phyloP scores from a whole-genome alignment of 2,888 invertebrate species.

The Nomada hirtipes region DNA sequence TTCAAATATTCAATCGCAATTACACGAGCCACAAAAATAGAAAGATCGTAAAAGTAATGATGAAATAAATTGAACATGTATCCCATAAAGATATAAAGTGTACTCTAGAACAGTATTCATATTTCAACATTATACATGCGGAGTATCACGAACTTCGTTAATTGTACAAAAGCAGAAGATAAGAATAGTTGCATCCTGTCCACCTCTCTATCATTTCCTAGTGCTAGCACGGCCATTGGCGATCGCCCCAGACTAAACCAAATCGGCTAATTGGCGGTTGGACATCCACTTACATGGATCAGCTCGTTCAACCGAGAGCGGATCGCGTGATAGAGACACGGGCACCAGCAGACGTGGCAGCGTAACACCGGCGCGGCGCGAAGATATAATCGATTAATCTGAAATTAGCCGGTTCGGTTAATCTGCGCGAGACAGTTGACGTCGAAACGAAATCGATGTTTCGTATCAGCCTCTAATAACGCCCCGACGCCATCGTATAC shows the following conservation, averaged over 20 bases:
- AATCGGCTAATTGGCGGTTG: slow-evolving; percentile 32
- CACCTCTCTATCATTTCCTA: not conserved
- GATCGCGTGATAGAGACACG: slow-evolving; percentile 6
- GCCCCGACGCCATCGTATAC: not conserved
- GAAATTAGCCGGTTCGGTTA: slow-evolving; percentile 51
- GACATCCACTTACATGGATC: slow-evolving; percentile 40
- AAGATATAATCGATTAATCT: slow-evolving; percentile 52
- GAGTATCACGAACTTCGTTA: not conserved
- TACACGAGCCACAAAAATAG: no score
- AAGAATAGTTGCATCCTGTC: not conserved
- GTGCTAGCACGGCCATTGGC: not conserved
- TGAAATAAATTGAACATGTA: no score
- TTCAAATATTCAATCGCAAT: no score
- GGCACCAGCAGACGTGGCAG: slow-evolving; percentile 13
- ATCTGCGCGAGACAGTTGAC: slow-evolving; percentile 31
- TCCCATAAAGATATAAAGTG: no score
- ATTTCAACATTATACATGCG: no score
- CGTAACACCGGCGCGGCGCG: slow-evolving; percentile 20
- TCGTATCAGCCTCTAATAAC: slow-evolving; percentile 18
- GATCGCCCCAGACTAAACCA: slow-evolving; percentile 7
- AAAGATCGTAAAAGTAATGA: no score
- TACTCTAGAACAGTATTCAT: no score
- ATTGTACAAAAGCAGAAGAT: no score
- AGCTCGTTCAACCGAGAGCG: slow-evolving; percentile 27
- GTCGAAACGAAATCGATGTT: slow-evolving; percentile 25